Evolutionary conservation across 2,888 invertebrate genomes (phyloP), one percentile per base, ranked within the genome.

Genomic region (Bugulina stolonifera): DNA sequence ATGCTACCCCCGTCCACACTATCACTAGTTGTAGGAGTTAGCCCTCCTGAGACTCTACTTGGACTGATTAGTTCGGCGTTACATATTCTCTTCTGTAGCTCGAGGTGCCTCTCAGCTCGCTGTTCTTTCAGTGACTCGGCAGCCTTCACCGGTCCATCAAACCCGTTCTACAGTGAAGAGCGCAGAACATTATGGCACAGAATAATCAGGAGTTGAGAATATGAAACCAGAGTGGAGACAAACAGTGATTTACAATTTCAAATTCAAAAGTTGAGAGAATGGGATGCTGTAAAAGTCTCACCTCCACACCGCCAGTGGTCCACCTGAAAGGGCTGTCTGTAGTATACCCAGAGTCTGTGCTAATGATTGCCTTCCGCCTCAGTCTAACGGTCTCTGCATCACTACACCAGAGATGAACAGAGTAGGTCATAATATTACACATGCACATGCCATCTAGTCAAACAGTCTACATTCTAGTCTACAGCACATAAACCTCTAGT

Each of bases 101-200:
- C 74, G 32, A 72, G 35, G 57, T 76, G 75, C 70, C 76, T 72
- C 64, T 75, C 76, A 54, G 76, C 77, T 27, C 80, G 72, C 73
- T 80, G 78, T 72, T 79, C 80, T 58, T 77, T 76, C 35, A 77
- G 76, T 18, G 76, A 73, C 75, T 79, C 81, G 5, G 79, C 79
- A 52, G 79, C 77, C 74, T 76, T 76, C 35, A 80, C 71, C 69
- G 80, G 78, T 58, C 23, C 32, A n/a, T 64, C 64, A 14, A 64
- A 64, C 18, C 64, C 64, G 27, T 64, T 64, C 64, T 64, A 32
- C n/a, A n/a, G n/a, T n/a, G n/a, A n/a, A n/a, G n/a, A n/a, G n/a
- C n/a, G n/a, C n/a, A n/a, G n/a, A n/a, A n/a, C n/a, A n/a, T n/a
- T n/a, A n/a, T n/a, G n/a, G n/a, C n/a, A n/a, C n/a, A n/a, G n/a